Conservation (phyloP, 2,888 invertebrate species). For the Lycia hirtaria region DNA sequence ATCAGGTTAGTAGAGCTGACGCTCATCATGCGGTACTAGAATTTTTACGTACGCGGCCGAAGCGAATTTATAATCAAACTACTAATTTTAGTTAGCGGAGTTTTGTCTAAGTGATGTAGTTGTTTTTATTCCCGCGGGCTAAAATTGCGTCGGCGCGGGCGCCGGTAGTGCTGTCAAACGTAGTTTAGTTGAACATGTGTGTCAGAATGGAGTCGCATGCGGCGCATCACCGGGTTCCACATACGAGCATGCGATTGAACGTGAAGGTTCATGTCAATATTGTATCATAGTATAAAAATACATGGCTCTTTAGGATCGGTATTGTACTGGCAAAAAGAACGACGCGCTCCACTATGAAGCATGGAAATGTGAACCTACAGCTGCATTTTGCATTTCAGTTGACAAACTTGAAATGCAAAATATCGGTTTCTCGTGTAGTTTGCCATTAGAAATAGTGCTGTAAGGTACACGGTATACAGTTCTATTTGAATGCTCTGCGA, state of each 20-base stretch:
- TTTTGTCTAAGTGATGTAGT: too few relatives aligned
- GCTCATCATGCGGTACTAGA: not conserved
- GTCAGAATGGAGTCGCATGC: constrained; percentile 25
- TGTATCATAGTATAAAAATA: not conserved
- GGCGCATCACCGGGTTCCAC: constrained; percentile 1
- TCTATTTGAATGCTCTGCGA: not conserved
- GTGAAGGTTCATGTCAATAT: constrained; percentile 8
- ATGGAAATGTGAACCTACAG: not conserved
- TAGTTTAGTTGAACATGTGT: not conserved
- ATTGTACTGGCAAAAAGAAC: not conserved
- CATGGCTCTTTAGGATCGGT: not conserved
- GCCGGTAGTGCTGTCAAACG: not conserved
- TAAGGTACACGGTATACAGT: not conserved
- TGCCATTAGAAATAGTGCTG: not conserved
- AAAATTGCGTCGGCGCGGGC: not conserved
- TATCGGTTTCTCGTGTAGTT: not conserved
- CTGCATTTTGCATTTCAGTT: not conserved
- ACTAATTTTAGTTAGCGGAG: not conserved
- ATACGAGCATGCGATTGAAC: constrained; percentile 16
- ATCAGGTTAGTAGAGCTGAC: not conserved
- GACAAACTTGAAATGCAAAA: not conserved
- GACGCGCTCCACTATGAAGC: not conserved
- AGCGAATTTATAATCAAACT: too few relatives aligned
- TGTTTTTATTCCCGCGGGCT: not conserved
- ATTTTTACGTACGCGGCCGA: too few relatives aligned